Conservation (phyloP, 2,888 invertebrate species). For the Strigamia crassipes region DNA sequence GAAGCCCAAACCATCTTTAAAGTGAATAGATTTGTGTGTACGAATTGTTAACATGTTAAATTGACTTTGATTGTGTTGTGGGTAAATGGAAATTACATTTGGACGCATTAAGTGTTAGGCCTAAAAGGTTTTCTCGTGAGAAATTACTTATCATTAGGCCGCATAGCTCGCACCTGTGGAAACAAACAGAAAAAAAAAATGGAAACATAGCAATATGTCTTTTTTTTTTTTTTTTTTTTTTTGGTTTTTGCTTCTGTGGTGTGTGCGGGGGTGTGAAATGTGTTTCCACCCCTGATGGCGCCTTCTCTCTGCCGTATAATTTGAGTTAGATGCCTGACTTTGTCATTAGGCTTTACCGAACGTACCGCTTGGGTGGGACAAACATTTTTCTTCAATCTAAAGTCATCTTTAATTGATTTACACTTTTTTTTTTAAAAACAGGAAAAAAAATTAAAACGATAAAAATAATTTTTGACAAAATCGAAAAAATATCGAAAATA, state of each 20-base stretch:
- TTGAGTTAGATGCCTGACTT: conserved; percentile 3
- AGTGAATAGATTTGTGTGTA: too few relatives aligned
- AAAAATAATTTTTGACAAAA: neutral
- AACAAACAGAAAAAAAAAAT: neutral
- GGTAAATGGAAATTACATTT: too few relatives aligned
- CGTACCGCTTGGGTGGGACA: neutral
- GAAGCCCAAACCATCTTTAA: too few relatives aligned
- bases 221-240: neutral
- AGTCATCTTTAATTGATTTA: too few relatives aligned
- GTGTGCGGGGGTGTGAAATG: conserved; percentile 5
- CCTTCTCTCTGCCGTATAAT: neutral
- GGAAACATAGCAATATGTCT: neutral
- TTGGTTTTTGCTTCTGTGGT: neutral
- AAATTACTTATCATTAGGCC: neutral
- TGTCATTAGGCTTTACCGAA: neutral
- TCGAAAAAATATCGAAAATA: neutral
- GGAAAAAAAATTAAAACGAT: too few relatives aligned
- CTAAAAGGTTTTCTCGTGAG: neutral
- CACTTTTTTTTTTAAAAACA: too few relatives aligned
- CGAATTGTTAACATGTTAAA: too few relatives aligned
- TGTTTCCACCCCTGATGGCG: conserved; percentile 15
- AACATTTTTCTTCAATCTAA: too few relatives aligned
- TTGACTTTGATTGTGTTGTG: too few relatives aligned
- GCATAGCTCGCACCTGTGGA: too few relatives aligned
- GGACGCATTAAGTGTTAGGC: too few relatives aligned